Evolutionary conservation across 2,113 vertebrate genomes (phyloP), one percentile per base, ranked within the genome.

Genomic region (Rhynchomys soricoides): DNA sequence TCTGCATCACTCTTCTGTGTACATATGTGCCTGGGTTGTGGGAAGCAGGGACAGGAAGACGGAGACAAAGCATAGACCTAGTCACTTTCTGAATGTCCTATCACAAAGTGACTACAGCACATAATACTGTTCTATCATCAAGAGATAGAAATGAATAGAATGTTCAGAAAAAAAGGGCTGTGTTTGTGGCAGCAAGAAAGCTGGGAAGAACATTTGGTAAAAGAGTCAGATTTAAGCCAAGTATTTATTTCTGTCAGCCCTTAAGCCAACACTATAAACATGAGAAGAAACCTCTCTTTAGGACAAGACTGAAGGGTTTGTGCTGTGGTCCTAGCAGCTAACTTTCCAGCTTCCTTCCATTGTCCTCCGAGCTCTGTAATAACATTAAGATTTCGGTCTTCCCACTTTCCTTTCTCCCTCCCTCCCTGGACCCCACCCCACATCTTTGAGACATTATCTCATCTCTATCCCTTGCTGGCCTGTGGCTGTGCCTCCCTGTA

Each of bases 61-160:
- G 55, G 52, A 17, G 31, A 66, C 50, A 85, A 90, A 91, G 77
- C 40, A 40, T 16, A 89, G 52, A 43, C 40, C 93, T n/a, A 6
- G 48, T 57, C 24, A 48, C 7, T 52, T 93, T 92, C 62, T 50
- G 92, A 95, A 93, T 45, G 79, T 37, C 52, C 68, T 70, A 55
- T 11, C 62, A 50, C 21, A 48, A 31, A 96, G 92, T 93, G n/a
- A 52, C 48, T 17, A 71, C 86, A 88, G 90, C 86, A 68, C 66
- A 34, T 31, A 68, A 11, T 57, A 75, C 62, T 50, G 31, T 74
- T 96, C 68, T 70, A 85, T 93, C 12, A 57, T 81, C 75, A 92
- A 91, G 96, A 26, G 66, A 68, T 52, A 22, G 37, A 94, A 93
- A 92, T 81, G 55, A 92, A 88, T 55, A 92, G 64, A 89, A 91